phyloP scores from a whole-genome alignment of 1,140 invertebrate genomes.

The Drosophila mauritiana region DNA sequence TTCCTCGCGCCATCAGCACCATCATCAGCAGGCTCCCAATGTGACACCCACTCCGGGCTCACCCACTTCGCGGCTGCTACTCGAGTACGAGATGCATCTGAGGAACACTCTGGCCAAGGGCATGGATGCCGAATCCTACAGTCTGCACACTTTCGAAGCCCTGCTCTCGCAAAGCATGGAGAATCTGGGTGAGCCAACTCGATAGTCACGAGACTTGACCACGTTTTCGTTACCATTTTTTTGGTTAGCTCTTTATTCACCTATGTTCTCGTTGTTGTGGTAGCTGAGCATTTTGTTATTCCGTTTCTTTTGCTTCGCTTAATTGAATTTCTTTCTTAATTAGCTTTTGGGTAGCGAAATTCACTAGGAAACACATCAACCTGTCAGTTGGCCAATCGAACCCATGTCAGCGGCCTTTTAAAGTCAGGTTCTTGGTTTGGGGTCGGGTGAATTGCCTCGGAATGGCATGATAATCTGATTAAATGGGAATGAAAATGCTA shows the following conservation, averaged over 20 bases:
- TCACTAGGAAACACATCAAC: constrained; percentile 14
- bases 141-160: constrained; percentile 96
- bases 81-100: constrained; percentile 98
- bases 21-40: constrained; percentile 85
- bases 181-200: constrained; percentile 90
- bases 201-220: constrained; percentile 6
- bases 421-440: constrained; percentile 46
- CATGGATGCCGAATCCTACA: constrained; percentile 97
- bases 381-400: constrained; percentile 52
- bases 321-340: constrained; percentile 58
- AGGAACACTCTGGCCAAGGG: constrained; percentile 96
- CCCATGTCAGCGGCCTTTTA: constrained; percentile 62
- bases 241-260: constrained; percentile 17
- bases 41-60: constrained; percentile 92
- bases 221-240: not conserved
- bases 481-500: constrained; percentile 36
- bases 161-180: constrained; percentile 97
- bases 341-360: constrained; percentile 36
- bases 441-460: constrained; percentile 8
- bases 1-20: constrained; percentile 67
- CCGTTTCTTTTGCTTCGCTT: constrained; percentile 42
- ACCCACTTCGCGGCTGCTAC: constrained; percentile 92
- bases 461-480: constrained; percentile 67
- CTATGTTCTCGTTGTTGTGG: constrained; percentile 42
- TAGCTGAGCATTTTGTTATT: constrained; percentile 43